phyloP scores from a whole-genome alignment of 2,113 vertebrate genomes.

The Nipponia nippon region DNA sequence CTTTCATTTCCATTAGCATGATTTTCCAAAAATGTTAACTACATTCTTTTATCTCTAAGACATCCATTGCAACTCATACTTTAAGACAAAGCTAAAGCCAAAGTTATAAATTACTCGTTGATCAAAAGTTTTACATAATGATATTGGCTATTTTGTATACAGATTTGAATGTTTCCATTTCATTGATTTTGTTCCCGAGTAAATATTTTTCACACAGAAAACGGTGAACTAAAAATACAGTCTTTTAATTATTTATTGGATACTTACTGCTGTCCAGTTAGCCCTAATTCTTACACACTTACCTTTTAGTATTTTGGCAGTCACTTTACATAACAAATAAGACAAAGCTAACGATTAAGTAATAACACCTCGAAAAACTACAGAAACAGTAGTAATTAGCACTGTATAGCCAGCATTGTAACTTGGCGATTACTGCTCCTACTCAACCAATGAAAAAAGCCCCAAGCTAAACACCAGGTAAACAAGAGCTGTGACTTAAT shows the following conservation, averaged over 20 bases:
- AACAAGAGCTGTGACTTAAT: background rate
- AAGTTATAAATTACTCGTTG: background rate
- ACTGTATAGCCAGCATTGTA: background rate
- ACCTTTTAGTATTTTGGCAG: background rate
- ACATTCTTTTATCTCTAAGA: background rate
- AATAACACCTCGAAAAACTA: background rate
- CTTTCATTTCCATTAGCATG: background rate
- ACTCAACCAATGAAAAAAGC: background rate
- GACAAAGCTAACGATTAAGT: background rate
- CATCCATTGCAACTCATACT: background rate
- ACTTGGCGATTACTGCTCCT: background rate
- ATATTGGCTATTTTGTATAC: background rate
- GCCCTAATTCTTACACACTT: background rate
- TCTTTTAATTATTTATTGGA: background rate
- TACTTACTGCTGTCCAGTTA: background rate
- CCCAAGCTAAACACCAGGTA: background rate
- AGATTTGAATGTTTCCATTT: background rate
- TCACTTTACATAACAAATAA: background rate
- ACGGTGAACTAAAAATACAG: background rate
- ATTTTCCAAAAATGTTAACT: background rate
- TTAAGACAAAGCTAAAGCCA: background rate
- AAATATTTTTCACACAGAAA: background rate
- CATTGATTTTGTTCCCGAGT: background rate
- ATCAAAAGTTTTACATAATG: background rate
- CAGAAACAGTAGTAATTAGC: background rate